These are phyloP conservation scores for Orchesella cincta DNA, from an alignment of 1,140 invertebrate species.

Conservation along the genomic window DNA sequence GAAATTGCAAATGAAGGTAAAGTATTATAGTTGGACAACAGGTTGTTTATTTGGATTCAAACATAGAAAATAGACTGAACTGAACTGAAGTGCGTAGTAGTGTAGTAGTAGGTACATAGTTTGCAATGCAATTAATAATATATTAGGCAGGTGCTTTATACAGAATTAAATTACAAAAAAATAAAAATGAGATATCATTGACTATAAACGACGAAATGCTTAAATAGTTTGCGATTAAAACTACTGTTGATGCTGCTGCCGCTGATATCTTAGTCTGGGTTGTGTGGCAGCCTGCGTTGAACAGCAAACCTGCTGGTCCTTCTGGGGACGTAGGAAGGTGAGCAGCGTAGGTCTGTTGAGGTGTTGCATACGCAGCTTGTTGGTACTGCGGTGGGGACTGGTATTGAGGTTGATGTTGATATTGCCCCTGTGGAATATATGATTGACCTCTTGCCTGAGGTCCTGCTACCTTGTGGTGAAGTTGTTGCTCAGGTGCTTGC, in stretches of 20 bases:
- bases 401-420: background rate
- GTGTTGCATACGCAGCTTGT: background rate
- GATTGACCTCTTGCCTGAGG: background rate
- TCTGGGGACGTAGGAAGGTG: constrained; percentile 15
- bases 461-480: background rate
- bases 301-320: constrained; percentile 5
- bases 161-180: too few species aligned
- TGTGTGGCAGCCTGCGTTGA: constrained; percentile 19
- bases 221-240: background rate
- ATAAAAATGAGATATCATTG: too few species aligned
- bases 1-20: too few species aligned
- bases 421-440: background rate
- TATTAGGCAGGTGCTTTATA: background rate
- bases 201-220: background rate
- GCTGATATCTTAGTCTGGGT: background rate
- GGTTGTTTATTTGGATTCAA: background rate
- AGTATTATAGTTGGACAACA: too few species aligned
- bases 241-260: constrained; percentile 13
- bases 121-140: background rate
- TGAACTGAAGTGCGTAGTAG: background rate
- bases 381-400: background rate
- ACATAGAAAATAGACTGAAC: background rate
- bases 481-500: background rate
- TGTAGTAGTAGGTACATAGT: background rate
- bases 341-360: background rate